Evolutionary conservation across 2,888 invertebrate genomes (phyloP), one percentile per base, ranked within the genome.

Genomic region (Ophonus ardosiacus): DNA sequence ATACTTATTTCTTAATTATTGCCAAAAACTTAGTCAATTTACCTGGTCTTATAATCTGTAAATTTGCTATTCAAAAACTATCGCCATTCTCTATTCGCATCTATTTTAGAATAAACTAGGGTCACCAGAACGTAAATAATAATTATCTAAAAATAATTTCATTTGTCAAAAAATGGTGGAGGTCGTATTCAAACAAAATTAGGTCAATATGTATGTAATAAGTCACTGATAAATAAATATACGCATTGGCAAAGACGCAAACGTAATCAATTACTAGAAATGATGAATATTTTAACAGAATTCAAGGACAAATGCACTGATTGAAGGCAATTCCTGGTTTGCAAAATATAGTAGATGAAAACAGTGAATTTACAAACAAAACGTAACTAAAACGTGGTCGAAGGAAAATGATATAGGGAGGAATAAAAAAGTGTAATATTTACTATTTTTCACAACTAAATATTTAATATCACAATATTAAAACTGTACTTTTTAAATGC

Each of bases 391-490:
- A 24, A 38, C 31, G n/a, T 68, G 68, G 43, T 51, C 13, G 10
- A 65, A 65, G 18, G 43, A 56, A n/a, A 57, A 68, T 68, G 68
- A 13, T 76, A 56, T n/a, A 57, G 78, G 59, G 8, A 56, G 31
- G 17, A 78, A 68, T 56, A 81, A 76, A 83, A 40, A 31, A 51
- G 31, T 71, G n/a, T 15, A 31, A 15, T 51, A 83, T 76, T 74
- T 31, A 5, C 2, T 31, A 31, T 31, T 61, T n/a, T 76, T 83
- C 74, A 76, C 76, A 84, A 84, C 59, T 84, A 84, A 76, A 84
- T 78, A 78, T 84, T 84, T 84, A 84, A 78, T 84, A 84, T 84
- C 84, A 84, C 84, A 84, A 84, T 61, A 84, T 78, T 78, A 84
- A 78, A 84, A 43, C 76, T 78, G 84, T 84, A 78, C 78, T 78